Base-by-base conservation (phyloP, 2,888 invertebrate genomes). In the Stenodema calcarata region DNA sequence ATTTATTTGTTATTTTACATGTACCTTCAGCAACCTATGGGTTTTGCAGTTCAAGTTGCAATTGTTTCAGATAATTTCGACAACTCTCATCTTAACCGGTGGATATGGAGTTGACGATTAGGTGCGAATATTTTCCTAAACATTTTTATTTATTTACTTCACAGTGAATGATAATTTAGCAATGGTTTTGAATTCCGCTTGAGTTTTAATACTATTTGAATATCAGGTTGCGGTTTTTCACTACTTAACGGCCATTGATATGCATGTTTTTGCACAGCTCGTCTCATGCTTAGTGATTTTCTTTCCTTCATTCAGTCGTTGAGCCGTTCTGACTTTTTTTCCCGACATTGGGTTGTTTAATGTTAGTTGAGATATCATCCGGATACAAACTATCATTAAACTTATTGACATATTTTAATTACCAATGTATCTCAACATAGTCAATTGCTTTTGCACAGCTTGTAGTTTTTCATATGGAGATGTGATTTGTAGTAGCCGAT, bases 41-140 rank as follows among this genome's bases (percentile, higher is more conserved):
- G 80, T 80, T 28, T 30, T 80, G 50, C 28, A 50, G 80, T 35
- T 50, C 14, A 50, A 50, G 54, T 27, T 80, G 80, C 50, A 7
- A 54, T 30, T 80, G 80, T 80, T 80, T 54, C 80, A 50, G 80
- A 80, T 80, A 50, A 27, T 79, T 79, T 27, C 50, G 79, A 50
- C 79, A 14, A 47, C 80, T 16, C 28, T 42, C 16, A 54, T 27
- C 50, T 54, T 27, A 30, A 47, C 80, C 23, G 28, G 80, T 54
- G 28, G 80, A 80, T 50, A 14, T 30, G 73, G 9, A 73, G 73
- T 73, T 73, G 73, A 18, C 73, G 35, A 44, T 78, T 78, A 78
- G 78, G 78, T 78, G 44, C 42, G 78, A 78, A 16, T 73, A 35
- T 35, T 73, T 73, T 9, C 9, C 28, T 73, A 73, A 73, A 18